These are phyloP conservation scores for Nymphalis c-album DNA, from an alignment of 2,888 invertebrate species.

Conservation along the genomic window DNA sequence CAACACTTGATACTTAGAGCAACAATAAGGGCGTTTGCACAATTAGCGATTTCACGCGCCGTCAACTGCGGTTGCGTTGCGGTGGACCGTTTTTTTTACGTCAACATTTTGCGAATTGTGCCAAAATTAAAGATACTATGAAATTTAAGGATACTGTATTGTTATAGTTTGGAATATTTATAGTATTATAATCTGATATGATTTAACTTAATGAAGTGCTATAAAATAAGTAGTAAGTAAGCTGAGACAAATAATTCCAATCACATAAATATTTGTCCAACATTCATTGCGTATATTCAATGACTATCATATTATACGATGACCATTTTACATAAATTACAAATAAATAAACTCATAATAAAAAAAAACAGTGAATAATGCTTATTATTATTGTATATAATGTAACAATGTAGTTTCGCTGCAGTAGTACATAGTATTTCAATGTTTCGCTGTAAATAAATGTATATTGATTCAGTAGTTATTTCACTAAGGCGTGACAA, in stretches of 20 bases:
- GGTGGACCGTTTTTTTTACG: background rate
- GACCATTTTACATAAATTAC: too few species aligned
- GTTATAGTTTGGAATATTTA: background rate
- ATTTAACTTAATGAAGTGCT: background rate
- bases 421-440: too few species aligned
- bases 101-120: background rate
- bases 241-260: background rate
- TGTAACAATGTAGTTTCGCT: too few species aligned
- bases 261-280: too few species aligned
- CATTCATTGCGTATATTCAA: too few species aligned
- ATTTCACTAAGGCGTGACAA: too few species aligned
- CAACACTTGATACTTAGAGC: slow-evolving; percentile 34
- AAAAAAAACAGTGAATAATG: too few species aligned
- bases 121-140: background rate
- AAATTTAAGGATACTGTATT: background rate
- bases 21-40: slow-evolving; percentile 44
- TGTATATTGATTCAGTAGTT: too few species aligned
- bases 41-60: slow-evolving; percentile 42
- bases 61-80: slow-evolving; percentile 27
- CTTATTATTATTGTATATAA: too few species aligned
- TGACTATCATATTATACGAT: too few species aligned
- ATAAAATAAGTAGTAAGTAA: background rate
- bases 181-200: background rate
- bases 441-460: too few species aligned
- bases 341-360: too few species aligned